phyloP scores from a whole-genome alignment of 2,797 vertebrate genomes.

The Huso huso region DNA sequence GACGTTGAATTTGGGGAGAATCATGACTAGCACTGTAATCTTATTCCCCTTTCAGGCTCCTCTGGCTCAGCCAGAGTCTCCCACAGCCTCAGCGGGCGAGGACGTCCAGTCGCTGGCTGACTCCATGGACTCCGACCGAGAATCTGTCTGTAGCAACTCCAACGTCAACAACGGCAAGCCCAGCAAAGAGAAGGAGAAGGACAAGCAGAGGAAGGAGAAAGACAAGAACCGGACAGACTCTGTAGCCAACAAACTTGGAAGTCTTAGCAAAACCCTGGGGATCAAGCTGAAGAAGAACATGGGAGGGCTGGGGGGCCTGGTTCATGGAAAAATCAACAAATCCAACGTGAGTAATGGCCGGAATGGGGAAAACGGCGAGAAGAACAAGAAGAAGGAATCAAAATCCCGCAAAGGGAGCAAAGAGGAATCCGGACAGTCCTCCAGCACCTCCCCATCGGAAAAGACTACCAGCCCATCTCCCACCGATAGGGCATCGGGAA shows the following conservation, averaged over 20 bases:
- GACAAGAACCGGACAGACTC: slow-evolving; percentile 89
- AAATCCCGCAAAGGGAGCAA: slow-evolving; percentile 87
- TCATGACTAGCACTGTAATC: background rate
- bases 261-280: slow-evolving; percentile 94
- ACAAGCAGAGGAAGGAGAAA: slow-evolving; percentile 92
- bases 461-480: slow-evolving; percentile 88
- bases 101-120: slow-evolving; percentile 94
- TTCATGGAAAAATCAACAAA: slow-evolving; percentile 90
- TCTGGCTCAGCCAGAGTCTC: slow-evolving; percentile 93
- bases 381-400: slow-evolving; percentile 48
- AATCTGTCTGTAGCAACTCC: slow-evolving; percentile 93
- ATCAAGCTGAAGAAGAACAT: slow-evolving; percentile 98
- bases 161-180: slow-evolving; percentile 86
- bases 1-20: background rate
- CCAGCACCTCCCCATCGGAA: slow-evolving; percentile 84
- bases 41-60: slow-evolving; percentile 67
- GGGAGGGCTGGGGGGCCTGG: slow-evolving; percentile 91
- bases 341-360: slow-evolving; percentile 71
- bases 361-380: slow-evolving; percentile 49
- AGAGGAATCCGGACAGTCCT: slow-evolving; percentile 73
- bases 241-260: slow-evolving; percentile 95
- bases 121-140: slow-evolving; percentile 93
- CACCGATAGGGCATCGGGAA: slow-evolving; percentile 71
- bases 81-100: slow-evolving; percentile 91
- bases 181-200: slow-evolving; percentile 87